Evolutionary conservation across 2,797 vertebrate genomes (phyloP).

Genomic region (Parotocinclus haroldoi): DNA sequence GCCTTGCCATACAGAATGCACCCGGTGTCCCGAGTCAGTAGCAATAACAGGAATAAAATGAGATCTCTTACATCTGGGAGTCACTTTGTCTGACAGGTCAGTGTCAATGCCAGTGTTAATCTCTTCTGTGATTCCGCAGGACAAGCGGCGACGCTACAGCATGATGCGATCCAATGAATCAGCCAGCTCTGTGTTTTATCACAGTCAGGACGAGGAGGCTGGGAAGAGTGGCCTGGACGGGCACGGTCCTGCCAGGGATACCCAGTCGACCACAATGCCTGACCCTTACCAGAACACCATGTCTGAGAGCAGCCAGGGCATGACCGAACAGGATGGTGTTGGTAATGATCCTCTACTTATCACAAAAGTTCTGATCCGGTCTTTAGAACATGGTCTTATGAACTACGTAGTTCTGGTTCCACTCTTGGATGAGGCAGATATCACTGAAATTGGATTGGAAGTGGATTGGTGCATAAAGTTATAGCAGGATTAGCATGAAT

Average conservation of each 20-base stretch:
- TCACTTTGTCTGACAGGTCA: neutral
- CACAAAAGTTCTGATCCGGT: neutral
- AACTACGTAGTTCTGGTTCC: no score
- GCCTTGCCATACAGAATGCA: no score
- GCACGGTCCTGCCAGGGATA: conserved; percentile 63
- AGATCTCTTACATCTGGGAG: neutral
- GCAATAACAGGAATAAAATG: no score
- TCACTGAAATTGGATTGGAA: no score
- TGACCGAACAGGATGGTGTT: conserved; percentile 62
- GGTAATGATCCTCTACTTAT: conserved; percentile 50
- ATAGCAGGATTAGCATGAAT: no score
- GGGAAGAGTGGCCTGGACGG: conserved; percentile 56
- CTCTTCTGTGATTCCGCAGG: conserved; percentile 63
- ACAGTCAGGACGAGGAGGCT: conserved; percentile 85
- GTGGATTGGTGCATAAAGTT: no score
- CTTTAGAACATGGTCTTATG: neutral
- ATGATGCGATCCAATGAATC: conserved; percentile 87
- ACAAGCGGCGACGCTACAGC: conserved; percentile 82
- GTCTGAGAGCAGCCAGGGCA: conserved; percentile 53
- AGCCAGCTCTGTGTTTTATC: conserved; percentile 89
- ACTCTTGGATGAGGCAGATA: no score
- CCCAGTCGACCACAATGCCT: conserved; percentile 38
- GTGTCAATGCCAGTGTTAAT: neutral
- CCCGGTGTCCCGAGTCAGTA: no score
- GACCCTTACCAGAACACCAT: conserved; percentile 59